Evolutionary conservation across 2,797 vertebrate genomes (phyloP).

Genomic region (Acropternis orthonyx): DNA sequence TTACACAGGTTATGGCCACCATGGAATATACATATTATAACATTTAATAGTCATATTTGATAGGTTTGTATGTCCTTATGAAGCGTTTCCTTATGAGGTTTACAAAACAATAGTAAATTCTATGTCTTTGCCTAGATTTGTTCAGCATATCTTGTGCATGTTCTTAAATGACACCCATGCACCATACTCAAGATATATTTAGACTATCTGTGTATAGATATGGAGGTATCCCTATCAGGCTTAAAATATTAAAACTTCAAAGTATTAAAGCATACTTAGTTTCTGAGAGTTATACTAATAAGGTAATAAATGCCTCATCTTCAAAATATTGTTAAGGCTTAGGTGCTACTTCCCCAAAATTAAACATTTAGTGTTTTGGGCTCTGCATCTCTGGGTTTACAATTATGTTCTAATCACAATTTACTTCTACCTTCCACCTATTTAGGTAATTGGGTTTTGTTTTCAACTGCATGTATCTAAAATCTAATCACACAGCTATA

Average conservation of each 20-base stretch:
- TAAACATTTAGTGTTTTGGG: not conserved
- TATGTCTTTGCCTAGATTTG: not conserved
- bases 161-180: not conserved
- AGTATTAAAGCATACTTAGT: not conserved
- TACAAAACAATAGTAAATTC: not conserved
- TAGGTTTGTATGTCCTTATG: not conserved
- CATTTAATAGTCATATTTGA: not conserved
- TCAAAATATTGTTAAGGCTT: not conserved
- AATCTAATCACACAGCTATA: conserved; percentile 52
- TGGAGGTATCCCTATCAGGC: not conserved
- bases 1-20: not conserved
- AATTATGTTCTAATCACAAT: conserved; percentile 34
- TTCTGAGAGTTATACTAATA: not conserved
- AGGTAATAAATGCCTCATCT: not conserved
- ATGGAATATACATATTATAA: not conserved
- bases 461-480: conserved; percentile 40
- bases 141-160: not conserved
- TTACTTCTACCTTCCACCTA: conserved; percentile 39
- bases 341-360: conserved; percentile 3
- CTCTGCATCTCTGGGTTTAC: not conserved
- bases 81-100: not conserved
- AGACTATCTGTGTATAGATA: not conserved
- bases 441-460: conserved; percentile 48
- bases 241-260: not conserved
- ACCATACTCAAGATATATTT: not conserved